phyloP scores from a whole-genome alignment of 2,113 vertebrate genomes.

The Rhagologus leucostigma region DNA sequence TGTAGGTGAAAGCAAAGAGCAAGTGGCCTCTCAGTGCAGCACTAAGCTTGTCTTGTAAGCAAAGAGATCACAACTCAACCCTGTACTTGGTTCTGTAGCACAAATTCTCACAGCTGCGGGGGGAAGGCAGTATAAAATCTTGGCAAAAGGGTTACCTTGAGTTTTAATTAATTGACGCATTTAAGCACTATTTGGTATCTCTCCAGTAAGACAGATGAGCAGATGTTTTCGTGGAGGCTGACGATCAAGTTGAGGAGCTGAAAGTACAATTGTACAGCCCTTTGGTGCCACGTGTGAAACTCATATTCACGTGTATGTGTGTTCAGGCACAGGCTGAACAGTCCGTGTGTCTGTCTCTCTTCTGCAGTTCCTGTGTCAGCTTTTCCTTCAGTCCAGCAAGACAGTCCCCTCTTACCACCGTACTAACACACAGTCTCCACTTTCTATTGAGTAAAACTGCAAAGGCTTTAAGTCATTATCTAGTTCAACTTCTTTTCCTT shows the following conservation, averaged over 20 bases:
- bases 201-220: not conserved
- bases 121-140: not conserved
- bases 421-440: constrained; percentile 86
- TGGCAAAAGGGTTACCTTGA: not conserved
- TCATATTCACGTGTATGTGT: not conserved
- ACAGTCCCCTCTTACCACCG: constrained; percentile 77
- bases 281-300: not conserved
- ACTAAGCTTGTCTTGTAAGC: not conserved
- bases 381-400: not conserved
- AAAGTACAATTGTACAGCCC: not conserved
- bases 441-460: constrained; percentile 89
- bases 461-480: constrained; percentile 88
- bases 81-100: not conserved
- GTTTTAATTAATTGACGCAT: constrained; percentile 11
- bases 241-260: not conserved
- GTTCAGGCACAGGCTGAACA: not conserved
- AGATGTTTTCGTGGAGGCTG: not conserved
- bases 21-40: not conserved
- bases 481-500: constrained; percentile 85
- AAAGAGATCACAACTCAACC: not conserved
- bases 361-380: not conserved
- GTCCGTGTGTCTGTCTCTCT: not conserved
- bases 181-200: not conserved
- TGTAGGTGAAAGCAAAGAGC: not conserved
- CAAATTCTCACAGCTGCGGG: not conserved